Percentiles rank a stretch among this genome's conserved stretches.
Evolutionary conservation across 2,888 invertebrate species (phyloP).

Genomic region (Lycia hirtaria): DNA sequence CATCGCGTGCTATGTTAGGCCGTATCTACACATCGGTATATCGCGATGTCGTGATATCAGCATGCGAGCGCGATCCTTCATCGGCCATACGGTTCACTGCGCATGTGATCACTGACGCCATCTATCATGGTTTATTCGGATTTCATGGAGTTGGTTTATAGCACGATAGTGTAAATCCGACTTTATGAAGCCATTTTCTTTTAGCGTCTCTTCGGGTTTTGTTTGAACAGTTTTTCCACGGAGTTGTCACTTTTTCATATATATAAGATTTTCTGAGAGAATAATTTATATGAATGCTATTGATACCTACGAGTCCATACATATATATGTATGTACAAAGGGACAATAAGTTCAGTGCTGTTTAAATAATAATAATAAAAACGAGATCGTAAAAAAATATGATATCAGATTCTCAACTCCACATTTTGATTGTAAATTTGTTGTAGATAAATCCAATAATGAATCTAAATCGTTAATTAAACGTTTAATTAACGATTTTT

Average conservation of each 20-base stretch:
- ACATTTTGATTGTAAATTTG: too few species aligned
- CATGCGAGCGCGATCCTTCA: conserved; percentile 11
- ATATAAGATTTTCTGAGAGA: background rate
- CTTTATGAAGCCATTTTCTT: conserved; percentile 20
- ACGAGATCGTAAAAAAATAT: too few species aligned
- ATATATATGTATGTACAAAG: too few species aligned
- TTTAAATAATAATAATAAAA: too few species aligned
- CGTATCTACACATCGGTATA: conserved; percentile 23
- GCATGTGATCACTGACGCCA: conserved; percentile 32
- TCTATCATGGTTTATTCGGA: conserved; percentile 33
- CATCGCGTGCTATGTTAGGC: conserved; percentile 25
- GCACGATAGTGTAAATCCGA: conserved; percentile 29
- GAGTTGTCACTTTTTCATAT: conserved; percentile 7
- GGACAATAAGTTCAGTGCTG: too few species aligned
- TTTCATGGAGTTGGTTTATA: conserved; percentile 26
- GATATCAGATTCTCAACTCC: too few species aligned
- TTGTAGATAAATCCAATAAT: too few species aligned
- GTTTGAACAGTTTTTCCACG: conserved; percentile 13
- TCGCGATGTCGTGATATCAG: conserved; percentile 20
- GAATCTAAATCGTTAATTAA: too few species aligned
- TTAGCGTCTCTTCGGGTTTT: conserved; percentile 9
- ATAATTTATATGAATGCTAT: too few species aligned
- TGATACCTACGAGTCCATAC: too few species aligned
- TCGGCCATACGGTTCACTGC: conserved; percentile 22
- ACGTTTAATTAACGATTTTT: too few species aligned